Evolutionary conservation across 2,888 invertebrate species (phyloP), one percentile per base, ranked within the genome.

Genomic region (Pterobdella sp.): DNA sequence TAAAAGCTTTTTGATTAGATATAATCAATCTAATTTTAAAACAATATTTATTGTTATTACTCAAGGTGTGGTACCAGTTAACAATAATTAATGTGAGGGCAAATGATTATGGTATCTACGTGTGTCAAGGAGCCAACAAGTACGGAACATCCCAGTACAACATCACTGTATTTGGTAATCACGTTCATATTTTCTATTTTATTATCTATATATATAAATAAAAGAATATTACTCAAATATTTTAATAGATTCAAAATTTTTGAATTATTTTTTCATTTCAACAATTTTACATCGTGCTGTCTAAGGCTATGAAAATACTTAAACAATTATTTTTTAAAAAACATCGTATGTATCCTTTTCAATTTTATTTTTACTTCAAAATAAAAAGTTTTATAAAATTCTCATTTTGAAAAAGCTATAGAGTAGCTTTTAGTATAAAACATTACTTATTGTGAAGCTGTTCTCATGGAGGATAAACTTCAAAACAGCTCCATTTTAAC

Each of bases 21-120:
- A 49, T 49, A 49, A 49, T 49, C n/a, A 10, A 49, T 49, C 10
- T 18, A 49, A 14, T 18, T 49, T n/a, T 18, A 49, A 49, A 49
- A 49, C 52, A 14, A 49, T 14, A 49, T 49, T 49, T 49, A 49
- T n/a, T n/a, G n/a, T n/a, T n/a, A n/a, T n/a, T n/a, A 3, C 26
- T 34, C 4, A 29, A 65, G 65, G 76, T 79, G 31, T 82, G 82
- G 82, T 81, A 81, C 75, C 80, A 81, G 49, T 76, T 83, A n/a
- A 78, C 79, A 49, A 80, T 83, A 22, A 81, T 80, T 69, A 81
- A 82, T 69, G 80, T 82, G 1, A 79, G 80, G 72, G 81, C 81
- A 10, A 81, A 81, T 70, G 81, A 82, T 74, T 81, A 78, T 76
- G 80, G 80, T 0, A 73, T 77, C 26, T 82, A 82, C 75, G 78